Base-by-base conservation (phyloP, 2,113 vertebrate species). In the Sporophila hypoxantha region DNA sequence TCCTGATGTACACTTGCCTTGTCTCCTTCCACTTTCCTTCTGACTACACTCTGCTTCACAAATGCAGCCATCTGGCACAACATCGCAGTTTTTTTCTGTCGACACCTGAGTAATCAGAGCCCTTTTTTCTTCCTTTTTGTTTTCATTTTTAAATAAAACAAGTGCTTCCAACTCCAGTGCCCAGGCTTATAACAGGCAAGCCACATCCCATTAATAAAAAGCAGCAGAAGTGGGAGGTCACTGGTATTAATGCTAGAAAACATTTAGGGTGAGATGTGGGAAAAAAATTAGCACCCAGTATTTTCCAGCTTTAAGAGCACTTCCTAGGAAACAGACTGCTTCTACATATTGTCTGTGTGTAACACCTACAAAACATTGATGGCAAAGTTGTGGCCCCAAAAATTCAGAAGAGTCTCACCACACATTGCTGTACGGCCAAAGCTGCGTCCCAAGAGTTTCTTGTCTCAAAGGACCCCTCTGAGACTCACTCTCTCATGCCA, bases 81-180 rank as follows among this genome's bases (percentile, higher is more conserved):
- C 74, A 82, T 85, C 55, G 9, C 84, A 10, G 32, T 32, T 81
- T 92, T 93, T 84, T 85, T 56, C 42, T 77, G 73, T 56, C 3
- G 14, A 85, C 73, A 93, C 93, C 88, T 93, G 91, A 93, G 80
- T 87, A 82, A 87, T 87, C 93, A 65, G 53, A 80, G 65, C 53
- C 34, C 46, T 76, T 76, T 87, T 86, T 34, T 70, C 17, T 36
- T 12, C 30, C 1, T 42, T 36, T 86, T 46, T 66, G 36, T 77
- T 70, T 70, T 68, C 57, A 39, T 80, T 68, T 59, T 66, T 68
- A 49, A 81, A 78, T 68, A 79, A 61, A 74, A 27, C 66, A 74
- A 82, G 36, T 47, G 32, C 37, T 91, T 64, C 56, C 41, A 80
- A 30, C 57, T 90, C 66, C 82, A 68, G 0, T 37, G 60, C 78